These are phyloP conservation scores for Sebastes vulpes DNA, from an alignment of 2,797 vertebrate species.

Conservation along the genomic window DNA sequence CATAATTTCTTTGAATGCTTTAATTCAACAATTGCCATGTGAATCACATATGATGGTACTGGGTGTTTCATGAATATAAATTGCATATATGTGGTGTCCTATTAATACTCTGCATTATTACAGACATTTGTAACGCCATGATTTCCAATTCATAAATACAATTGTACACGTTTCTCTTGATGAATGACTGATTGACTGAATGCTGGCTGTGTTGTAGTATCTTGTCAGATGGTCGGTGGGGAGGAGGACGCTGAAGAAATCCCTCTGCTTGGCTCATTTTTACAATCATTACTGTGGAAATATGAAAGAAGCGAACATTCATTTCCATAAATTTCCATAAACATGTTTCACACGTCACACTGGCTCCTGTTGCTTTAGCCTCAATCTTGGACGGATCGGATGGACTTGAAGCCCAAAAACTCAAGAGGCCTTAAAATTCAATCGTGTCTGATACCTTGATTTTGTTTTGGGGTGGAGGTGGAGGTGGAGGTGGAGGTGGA, in stretches of 20 bases:
- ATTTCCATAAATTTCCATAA: constrained; percentile 62
- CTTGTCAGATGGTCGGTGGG: constrained; percentile 34
- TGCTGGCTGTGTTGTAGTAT: not conserved
- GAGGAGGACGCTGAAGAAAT: constrained; percentile 25
- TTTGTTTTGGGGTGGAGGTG: not conserved
- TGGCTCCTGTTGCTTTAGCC: not conserved
- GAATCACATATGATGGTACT: not conserved
- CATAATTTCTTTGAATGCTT: not conserved
- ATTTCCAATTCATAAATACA: not conserved
- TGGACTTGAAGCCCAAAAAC: not conserved
- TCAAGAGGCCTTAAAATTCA: not conserved
- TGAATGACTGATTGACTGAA: not conserved
- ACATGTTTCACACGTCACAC: constrained; percentile 23
- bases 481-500: not conserved
- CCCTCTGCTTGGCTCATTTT: constrained; percentile 25
- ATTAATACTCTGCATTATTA: not conserved
- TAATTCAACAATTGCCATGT: not conserved
- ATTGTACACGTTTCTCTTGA: not conserved
- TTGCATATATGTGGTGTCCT: not conserved
- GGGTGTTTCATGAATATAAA: not conserved
- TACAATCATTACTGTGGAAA: not conserved
- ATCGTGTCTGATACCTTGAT: not conserved
- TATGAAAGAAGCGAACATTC: not conserved
- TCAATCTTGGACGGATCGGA: constrained; percentile 5
- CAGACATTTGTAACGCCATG: not conserved